Conservation (phyloP, 2,888 invertebrate genomes). For the Drosophila infuscata region DNA sequence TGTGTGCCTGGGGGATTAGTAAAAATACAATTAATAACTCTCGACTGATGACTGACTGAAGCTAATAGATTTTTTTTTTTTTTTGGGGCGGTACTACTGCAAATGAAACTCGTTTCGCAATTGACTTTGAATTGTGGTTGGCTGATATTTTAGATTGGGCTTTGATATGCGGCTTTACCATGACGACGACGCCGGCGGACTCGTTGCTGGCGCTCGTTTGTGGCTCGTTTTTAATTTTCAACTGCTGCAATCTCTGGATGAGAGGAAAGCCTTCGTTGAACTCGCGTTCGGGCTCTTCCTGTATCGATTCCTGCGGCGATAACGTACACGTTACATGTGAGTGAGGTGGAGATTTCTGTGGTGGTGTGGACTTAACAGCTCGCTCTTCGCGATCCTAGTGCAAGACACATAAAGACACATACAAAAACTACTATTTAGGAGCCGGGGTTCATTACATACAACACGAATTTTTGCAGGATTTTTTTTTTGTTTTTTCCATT, state of each 20-base stretch:
- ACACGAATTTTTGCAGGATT: slow-evolving; percentile 66
- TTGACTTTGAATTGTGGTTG: slow-evolving; percentile 7
- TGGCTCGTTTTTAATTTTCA: slow-evolving; percentile 91
- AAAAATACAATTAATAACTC: background rate
- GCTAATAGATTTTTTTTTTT: background rate
- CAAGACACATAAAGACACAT: slow-evolving; percentile 85
- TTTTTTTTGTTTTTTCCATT: background rate
- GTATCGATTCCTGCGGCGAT: slow-evolving; percentile 86
- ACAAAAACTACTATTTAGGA: slow-evolving; percentile 85
- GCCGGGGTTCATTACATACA: slow-evolving; percentile 82
- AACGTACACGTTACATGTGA: slow-evolving; percentile 88
- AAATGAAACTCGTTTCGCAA: slow-evolving; percentile 7
- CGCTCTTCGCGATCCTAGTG: slow-evolving; percentile 87
- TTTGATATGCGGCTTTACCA: slow-evolving; percentile 70
- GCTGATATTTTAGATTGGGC: slow-evolving; percentile 1
- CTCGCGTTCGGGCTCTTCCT: slow-evolving; percentile 87
- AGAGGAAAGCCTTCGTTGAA: slow-evolving; percentile 90
- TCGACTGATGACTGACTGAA: background rate
- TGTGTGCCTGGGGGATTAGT: slow-evolving; percentile 47
- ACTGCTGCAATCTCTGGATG: slow-evolving; percentile 90
- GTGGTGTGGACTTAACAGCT: slow-evolving; percentile 84
- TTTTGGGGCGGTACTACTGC: background rate
- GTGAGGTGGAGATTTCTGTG: slow-evolving; percentile 86
- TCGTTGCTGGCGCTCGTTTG: slow-evolving; percentile 85
- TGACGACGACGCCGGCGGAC: slow-evolving; percentile 66